Conservation (phyloP, 2,113 vertebrate genomes). For the Micronisus gabar region DNA sequence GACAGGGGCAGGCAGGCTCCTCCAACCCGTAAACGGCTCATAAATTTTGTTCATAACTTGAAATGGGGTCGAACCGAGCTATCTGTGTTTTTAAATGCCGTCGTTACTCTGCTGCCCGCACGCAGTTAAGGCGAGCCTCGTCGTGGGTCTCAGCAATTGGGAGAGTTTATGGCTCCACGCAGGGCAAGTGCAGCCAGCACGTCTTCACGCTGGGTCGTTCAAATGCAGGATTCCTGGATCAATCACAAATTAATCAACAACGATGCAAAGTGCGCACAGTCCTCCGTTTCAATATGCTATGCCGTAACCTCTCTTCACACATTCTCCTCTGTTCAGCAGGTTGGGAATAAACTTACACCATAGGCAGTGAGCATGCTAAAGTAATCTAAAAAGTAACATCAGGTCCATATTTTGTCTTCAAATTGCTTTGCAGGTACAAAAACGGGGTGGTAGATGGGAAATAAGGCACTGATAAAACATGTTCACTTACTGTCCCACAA, state of each 20-base stretch:
- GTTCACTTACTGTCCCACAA: background rate
- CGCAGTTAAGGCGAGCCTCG: background rate
- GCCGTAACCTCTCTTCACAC: background rate
- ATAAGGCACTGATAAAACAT: background rate
- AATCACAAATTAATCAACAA: background rate
- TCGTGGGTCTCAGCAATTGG: background rate
- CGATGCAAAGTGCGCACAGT: background rate
- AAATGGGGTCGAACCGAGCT: slow-evolving; percentile 30
- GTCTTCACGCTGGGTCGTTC: background rate
- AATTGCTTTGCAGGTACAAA: background rate
- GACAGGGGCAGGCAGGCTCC: background rate
- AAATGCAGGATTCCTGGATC: background rate
- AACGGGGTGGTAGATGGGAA: background rate
- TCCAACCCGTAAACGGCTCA: background rate
- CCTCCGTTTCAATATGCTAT: background rate
- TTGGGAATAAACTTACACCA: background rate
- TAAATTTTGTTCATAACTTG: slow-evolving; percentile 31
- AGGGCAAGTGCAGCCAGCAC: background rate
- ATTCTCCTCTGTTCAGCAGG: background rate
- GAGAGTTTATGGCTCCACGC: background rate
- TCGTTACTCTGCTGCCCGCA: background rate
- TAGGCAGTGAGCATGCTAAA: background rate
- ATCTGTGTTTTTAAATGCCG: slow-evolving; percentile 33
- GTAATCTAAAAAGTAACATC: background rate
- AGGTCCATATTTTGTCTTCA: background rate